Base-by-base conservation (phyloP, 2,113 vertebrate genomes). In the Octodon degus region DNA sequence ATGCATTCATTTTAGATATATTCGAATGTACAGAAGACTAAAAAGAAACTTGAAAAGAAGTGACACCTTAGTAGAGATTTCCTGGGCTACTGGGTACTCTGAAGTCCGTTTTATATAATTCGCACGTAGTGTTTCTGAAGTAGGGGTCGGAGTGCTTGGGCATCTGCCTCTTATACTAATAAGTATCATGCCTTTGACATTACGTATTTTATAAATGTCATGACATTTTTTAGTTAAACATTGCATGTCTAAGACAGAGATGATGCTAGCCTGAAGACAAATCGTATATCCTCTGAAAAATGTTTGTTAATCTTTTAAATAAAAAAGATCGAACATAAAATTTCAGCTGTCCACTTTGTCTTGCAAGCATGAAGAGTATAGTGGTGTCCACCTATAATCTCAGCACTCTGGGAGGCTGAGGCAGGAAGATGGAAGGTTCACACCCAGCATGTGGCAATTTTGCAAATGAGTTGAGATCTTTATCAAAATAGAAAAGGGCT, bases 1-100 rank as follows among this genome's bases (percentile, higher is more conserved):
- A 37, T n/a, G 0, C 47, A 40, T 90, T 91, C 11, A 79, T 93
- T 87, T 95, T 88, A 67, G 50, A 77, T 90, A 92, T 65, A 47
- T 80, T 90, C 87, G 47, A 77, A 80, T 93, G 34, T 53, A 47
- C 5, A 58, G 14, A 82, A 82, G 55, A 62, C 2, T 85, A 53
- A 32, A 93, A 91, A 81, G 12, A 58, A 88, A 53, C 50, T 53
- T 3, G 7, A 70, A 92, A 82, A 76, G 87, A 82, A 86, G 27
- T 72, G 65, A 13, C 7, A 24, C 17, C 19, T 76, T 34, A 25
- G 24, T 67, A 81, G 13, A 86, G 43, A 92, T 76, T 90, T 60
- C 11, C 10, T 86, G 25, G 11, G 32, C 16, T 79, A 32, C 10
- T 50, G 67, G 22, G 9, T 80, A 86, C 32, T 84, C 13, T 53